Conservation (phyloP, 2,797 vertebrate species). For the Eutrigla gurnardus region DNA sequence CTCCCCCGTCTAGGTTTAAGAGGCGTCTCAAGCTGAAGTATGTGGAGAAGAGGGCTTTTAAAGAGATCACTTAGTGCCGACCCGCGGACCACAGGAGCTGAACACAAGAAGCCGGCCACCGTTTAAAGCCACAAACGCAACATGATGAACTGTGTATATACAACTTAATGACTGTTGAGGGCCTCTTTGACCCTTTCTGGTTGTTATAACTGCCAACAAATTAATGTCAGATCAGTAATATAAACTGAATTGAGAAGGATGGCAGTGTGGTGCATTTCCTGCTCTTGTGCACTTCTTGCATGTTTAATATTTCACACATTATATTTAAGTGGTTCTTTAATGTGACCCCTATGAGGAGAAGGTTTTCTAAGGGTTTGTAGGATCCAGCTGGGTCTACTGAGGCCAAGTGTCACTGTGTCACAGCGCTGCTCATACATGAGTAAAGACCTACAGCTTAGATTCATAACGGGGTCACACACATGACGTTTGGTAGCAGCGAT, state of each 20-base stretch:
- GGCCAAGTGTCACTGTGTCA: slow-evolving; percentile 45
- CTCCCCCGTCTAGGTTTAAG: slow-evolving; percentile 85
- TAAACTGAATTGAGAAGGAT: slow-evolving; percentile 26
- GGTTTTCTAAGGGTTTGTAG: slow-evolving; percentile 11
- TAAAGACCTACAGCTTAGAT: not conserved
- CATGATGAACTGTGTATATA: slow-evolving; percentile 58
- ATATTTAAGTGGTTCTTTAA: slow-evolving; percentile 13
- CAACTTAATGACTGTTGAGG: slow-evolving; percentile 13
- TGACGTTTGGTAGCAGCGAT: not conserved
- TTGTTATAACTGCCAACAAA: slow-evolving; percentile 1
- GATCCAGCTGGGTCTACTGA: not conserved
- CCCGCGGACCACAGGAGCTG: slow-evolving; percentile 24
- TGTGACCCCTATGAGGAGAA: not conserved
- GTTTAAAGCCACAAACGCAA: slow-evolving; percentile 43
- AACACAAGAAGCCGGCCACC: slow-evolving; percentile 11
- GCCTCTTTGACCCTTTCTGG: slow-evolving; percentile 20
- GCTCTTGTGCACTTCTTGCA: not conserved
- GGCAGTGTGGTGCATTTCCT: slow-evolving; percentile 11
- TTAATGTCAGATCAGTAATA: slow-evolving; percentile 13
- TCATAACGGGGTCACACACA: slow-evolving; percentile 12
- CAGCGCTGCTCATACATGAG: not conserved
- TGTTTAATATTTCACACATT: slow-evolving; percentile 5
- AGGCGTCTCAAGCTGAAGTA: slow-evolving; percentile 90
- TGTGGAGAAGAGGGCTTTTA: slow-evolving; percentile 91
- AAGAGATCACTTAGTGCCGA: slow-evolving; percentile 85